Conservation (phyloP, 1,140 invertebrate genomes). For the Phortica variegata region DNA sequence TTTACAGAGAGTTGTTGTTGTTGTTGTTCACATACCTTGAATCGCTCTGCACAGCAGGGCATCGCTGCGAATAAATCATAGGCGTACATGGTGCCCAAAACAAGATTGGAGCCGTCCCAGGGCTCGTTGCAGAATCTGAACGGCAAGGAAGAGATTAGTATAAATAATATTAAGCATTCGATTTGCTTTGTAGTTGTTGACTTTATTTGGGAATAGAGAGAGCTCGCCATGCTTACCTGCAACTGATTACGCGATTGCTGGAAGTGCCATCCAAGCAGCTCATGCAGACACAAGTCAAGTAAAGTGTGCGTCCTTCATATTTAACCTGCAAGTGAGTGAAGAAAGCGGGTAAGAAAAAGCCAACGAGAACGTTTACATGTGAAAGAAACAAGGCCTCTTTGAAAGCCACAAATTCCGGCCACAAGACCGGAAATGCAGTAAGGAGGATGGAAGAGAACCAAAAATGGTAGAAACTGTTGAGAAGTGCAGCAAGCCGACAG, state of each 20-base stretch:
- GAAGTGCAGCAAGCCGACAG: too few relatives aligned
- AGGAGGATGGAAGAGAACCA: too few relatives aligned
- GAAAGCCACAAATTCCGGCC: too few relatives aligned
- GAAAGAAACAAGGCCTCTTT: too few relatives aligned
- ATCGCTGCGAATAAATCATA: constrained; percentile 97
- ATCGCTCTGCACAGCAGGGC: constrained; percentile 89
- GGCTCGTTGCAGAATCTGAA: constrained; percentile 73
- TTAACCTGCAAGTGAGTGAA: constrained; percentile 69
- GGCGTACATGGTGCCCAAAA: constrained; percentile 95
- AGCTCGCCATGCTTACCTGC: constrained; percentile 59
- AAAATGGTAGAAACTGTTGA: too few relatives aligned
- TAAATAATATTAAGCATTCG: too few relatives aligned
- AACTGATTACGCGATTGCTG: constrained; percentile 70
- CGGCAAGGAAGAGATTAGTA: constrained; percentile 2
- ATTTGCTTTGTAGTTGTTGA: too few relatives aligned
- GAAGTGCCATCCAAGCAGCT: constrained; percentile 81
- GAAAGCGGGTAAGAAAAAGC: constrained; percentile 1
- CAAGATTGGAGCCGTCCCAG: constrained; percentile 91
- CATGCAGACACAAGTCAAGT: constrained; percentile 92
- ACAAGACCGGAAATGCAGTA: too few relatives aligned
- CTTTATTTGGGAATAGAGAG: too few relatives aligned
- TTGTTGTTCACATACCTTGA: constrained; percentile 71
- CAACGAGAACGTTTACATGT: too few relatives aligned
- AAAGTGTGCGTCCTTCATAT: constrained; percentile 83
- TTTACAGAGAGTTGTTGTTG: too few relatives aligned